These are phyloP conservation scores for Scaptomyza caliginosa DNA, from an alignment of 2,888 invertebrate genomes.

Conservation along the genomic window DNA sequence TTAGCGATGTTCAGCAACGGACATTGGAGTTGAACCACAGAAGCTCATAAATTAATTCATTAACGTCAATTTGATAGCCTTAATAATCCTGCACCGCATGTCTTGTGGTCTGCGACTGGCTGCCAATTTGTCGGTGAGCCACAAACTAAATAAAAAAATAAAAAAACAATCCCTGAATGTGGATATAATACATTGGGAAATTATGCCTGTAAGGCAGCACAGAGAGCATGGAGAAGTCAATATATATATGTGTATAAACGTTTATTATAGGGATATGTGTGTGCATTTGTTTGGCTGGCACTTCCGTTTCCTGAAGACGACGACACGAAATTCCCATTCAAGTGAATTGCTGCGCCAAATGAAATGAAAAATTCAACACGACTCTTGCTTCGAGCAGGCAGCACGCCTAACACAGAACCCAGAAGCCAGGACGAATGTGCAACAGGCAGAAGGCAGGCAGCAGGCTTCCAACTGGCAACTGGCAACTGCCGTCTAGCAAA, in stretches of 20 bases:
- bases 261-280: conserved; percentile 69
- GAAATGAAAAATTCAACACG: conserved; percentile 82
- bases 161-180: conserved; percentile 3
- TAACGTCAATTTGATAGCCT: conserved; percentile 76
- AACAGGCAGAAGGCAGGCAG: conserved; percentile 65
- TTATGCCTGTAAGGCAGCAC: conserved; percentile 52
- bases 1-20: conserved; percentile 38
- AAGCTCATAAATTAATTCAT: conserved; percentile 78
- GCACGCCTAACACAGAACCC: conserved; percentile 39
- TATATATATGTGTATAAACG: conserved; percentile 73
- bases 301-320: conserved; percentile 75
- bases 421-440: conserved; percentile 36
- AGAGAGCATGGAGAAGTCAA: conserved; percentile 35
- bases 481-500: conserved; percentile 11
- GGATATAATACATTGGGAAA: conserved; percentile 25
- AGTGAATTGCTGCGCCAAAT: conserved; percentile 82
- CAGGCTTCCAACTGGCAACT: conserved; percentile 17
- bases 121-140: conserved; percentile 39
- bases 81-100: conserved; percentile 60
- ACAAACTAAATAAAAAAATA: conserved; percentile 39
- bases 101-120: conserved; percentile 30
- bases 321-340: conserved; percentile 80
- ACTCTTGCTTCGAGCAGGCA: conserved; percentile 41
- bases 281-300: conserved; percentile 75
- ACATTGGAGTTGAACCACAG: conserved; percentile 41